Base-by-base conservation (phyloP, 1,140 invertebrate genomes). In the Lepidurus arcticus region DNA sequence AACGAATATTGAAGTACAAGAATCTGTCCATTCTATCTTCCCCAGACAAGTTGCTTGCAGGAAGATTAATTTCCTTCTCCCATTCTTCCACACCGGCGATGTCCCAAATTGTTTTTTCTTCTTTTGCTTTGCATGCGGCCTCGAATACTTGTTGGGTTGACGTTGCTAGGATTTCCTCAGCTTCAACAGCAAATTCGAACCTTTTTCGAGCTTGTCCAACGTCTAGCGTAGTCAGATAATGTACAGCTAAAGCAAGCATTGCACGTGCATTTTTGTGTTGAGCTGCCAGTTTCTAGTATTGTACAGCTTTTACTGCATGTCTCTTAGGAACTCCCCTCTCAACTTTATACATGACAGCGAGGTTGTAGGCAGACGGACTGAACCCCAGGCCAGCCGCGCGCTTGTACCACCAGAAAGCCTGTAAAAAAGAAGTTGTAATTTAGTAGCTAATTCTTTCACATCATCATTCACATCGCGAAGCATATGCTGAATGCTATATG, bases 261-360 rank as follows among this genome's bases (percentile, higher is more conserved):
- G 80, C 80, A 7, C 73, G 42, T 34, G 24, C 65, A 26, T 44
- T 45, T 26, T 73, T 47, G 16, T 7, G 21, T 9, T 10, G 73
- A 9, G 76, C 34, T 16, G 42, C 77, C 7, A 80, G 45, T 44
- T 81, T 78, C 77, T 77, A 78, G 26, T 80, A 79, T 11, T 34
- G 44, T 53, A 81, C 73, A 26, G 79, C 79, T n/a, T 65, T 81
- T 21, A 76, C 53, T 3, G 73, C 1, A 76, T 81, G 53, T 0
- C 1, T n/a, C 5, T 1, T 76, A 78, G 11, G 47, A n/a, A 65
- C 8, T n/a, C 9, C 47, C 11, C 21, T 21, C 6, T 1, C 47
- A 1, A 21, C 0, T 1, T 1, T 8, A 53, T 80, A 80, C 76
- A 80, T 76, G 0, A 76, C 7, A 10, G 44, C 80, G 9, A 81